Percentiles rank a stretch among this genome's conserved stretches.
Conservation (phyloP, 2,113 vertebrate genomes). For the Heteronetta atricapilla region DNA sequence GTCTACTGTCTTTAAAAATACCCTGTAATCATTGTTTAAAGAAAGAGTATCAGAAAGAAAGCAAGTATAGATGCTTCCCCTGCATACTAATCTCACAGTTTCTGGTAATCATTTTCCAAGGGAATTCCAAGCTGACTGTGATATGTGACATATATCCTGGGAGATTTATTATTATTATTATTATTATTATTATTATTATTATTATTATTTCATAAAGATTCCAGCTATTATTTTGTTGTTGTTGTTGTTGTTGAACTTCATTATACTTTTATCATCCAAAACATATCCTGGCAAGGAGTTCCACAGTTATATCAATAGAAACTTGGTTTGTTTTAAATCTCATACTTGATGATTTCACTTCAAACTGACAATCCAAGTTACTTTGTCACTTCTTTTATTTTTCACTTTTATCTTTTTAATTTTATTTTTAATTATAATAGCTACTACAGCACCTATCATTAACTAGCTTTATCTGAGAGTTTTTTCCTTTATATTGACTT, state of each 20-base stretch:
- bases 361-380: not conserved
- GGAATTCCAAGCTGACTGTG: not conserved
- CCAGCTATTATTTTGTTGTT: not conserved
- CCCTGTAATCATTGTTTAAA: not conserved
- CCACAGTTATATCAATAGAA: not conserved
- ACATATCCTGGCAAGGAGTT: not conserved
- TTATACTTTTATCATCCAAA: not conserved
- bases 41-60: not conserved
- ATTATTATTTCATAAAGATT: not conserved
- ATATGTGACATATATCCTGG: not conserved
- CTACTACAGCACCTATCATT: not conserved
- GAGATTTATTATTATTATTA: not conserved
- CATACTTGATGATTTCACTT: not conserved
- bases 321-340: not conserved
- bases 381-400: not conserved
- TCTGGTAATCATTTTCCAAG: not conserved
- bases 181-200: too few relatives aligned
- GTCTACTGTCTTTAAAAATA: not conserved
- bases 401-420: not conserved
- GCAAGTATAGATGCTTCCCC: not conserved
- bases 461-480: not conserved
- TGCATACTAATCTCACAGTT: not conserved
- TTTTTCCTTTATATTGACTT: not conserved
- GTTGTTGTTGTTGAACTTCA: not conserved
- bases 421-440: not conserved